Percentiles rank a stretch among this genome's conserved stretches.
Evolutionary conservation across 2,113 vertebrate species (phyloP).

Genomic region (human): GRCh38 chr5:14597001-14597500

Average conservation of each 20-base stretch:
- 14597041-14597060: neutral
- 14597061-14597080: too few species aligned
- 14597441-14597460: rapidly evolving
- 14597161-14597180: neutral
- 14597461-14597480: neutral
- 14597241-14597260: rapidly evolving
- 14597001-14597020: neutral
- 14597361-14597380: neutral
- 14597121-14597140: neutral
- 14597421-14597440: neutral
- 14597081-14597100: neutral
- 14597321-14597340: neutral
- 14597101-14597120: neutral
- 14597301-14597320: rapidly evolving
- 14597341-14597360: rapidly evolving
- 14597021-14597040: neutral
- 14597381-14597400: neutral
- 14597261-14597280: neutral
- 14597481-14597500: rapidly evolving
- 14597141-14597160: neutral
- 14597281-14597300: rapidly evolving
- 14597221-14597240: rapidly evolving
- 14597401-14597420: neutral
- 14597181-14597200: neutral
- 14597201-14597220: rapidly evolving